Percentiles rank a stretch among this genome's conserved stretches.
These are phyloP conservation scores for Pocillopora verrucosa DNA, from an alignment of 64 coral and sea anemone species.

Conservation along the genomic window DNA sequence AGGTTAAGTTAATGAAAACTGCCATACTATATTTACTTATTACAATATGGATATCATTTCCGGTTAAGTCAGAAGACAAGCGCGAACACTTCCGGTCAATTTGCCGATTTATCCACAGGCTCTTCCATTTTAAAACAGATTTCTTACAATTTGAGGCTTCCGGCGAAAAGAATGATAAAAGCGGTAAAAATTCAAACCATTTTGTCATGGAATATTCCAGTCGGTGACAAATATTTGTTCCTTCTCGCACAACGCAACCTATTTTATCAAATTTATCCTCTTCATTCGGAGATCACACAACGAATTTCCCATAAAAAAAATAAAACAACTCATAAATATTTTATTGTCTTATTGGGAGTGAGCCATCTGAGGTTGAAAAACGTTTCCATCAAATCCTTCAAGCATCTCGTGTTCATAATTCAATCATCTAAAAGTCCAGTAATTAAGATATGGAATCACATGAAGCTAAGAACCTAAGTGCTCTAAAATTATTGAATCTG, in stretches of 20 bases:
- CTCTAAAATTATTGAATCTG: too few species aligned
- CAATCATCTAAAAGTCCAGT: too few species aligned
- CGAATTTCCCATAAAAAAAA: neutral
- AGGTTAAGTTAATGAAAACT: neutral
- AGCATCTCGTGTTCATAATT: too few species aligned
- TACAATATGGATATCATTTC: neutral
- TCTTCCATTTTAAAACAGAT: neutral
- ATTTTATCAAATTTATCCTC: too few species aligned
- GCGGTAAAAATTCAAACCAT: neutral
- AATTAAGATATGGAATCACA: too few species aligned
- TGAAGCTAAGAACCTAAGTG: too few species aligned
- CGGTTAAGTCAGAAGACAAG: neutral
- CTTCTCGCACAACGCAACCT: too few species aligned
- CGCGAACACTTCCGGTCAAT: conserved; percentile 21
- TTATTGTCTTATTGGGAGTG: neutral
- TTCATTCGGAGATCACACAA: neutral
- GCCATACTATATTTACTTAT: neutral
- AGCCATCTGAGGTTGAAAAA: neutral
- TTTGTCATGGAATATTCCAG: neutral
- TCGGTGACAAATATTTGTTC: neutral
- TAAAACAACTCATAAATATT: neutral
- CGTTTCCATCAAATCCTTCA: neutral
- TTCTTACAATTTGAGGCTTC: neutral
- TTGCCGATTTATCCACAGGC: neutral
- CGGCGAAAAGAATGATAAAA: neutral